Conservation (phyloP, 2,797 vertebrate species). For the Siniperca undulata region DNA sequence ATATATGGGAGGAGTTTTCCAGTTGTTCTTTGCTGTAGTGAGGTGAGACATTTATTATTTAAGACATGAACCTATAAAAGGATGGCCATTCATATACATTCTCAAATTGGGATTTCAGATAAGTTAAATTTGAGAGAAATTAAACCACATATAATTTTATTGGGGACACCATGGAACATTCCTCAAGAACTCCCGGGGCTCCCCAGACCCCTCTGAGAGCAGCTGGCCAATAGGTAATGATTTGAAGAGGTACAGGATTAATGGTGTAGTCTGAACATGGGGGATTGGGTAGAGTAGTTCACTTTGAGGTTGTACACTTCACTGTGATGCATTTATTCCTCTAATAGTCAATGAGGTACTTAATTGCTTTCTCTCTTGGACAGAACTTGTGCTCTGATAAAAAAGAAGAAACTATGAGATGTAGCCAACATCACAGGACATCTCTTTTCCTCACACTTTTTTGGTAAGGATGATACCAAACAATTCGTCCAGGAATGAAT, state of each 20-base stretch:
- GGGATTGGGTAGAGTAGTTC: conserved; percentile 61
- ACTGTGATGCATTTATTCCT: conserved; percentile 69
- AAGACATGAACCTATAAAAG: conserved; percentile 13
- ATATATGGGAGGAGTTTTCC: conserved; percentile 29
- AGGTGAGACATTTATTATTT: conserved; percentile 34
- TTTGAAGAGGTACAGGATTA: conserved; percentile 72
- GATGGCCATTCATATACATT: neutral
- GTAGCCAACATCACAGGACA: conserved; percentile 4
- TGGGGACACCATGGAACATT: conserved; percentile 36
- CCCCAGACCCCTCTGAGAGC: conserved; percentile 44
- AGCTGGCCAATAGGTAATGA: conserved; percentile 65
- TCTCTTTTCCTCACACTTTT: conserved; percentile 18
- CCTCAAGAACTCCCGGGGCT: conserved; percentile 47
- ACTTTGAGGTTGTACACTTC: conserved; percentile 49
- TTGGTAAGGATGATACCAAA: neutral
- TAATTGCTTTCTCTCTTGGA: conserved; percentile 39
- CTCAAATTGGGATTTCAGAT: conserved; percentile 39
- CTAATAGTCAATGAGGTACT: conserved; percentile 42
- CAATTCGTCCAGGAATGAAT: neutral
- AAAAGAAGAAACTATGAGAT: conserved; percentile 11
- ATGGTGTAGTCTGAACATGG: conserved; percentile 65
- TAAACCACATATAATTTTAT: conserved; percentile 37
- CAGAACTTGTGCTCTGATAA: conserved; percentile 17
- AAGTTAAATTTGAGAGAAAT: conserved; percentile 36
- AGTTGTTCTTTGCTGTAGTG: conserved; percentile 21